A percentile compares a stretch with the other conserved stretches of the same genome.
These are phyloP conservation scores for Trichoplusia ni DNA, from an alignment of 1,140 invertebrate species.

Conservation along the genomic window DNA sequence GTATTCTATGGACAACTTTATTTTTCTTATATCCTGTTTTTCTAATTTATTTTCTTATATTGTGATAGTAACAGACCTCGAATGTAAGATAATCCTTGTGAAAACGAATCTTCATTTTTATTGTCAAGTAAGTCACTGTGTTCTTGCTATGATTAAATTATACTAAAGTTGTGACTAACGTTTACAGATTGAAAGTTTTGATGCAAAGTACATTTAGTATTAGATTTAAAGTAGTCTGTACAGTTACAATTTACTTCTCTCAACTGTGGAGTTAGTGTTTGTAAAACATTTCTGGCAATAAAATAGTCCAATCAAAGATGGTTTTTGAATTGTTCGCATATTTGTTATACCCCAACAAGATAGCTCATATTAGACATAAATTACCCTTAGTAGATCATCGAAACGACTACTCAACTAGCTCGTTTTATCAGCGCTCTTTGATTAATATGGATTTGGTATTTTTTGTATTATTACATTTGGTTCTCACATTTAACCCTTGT, in stretches of 20 bases:
- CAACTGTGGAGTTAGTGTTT: constrained; percentile 70
- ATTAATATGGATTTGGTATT: too few species aligned
- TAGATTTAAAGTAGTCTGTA: constrained; percentile 74
- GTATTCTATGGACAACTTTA: constrained; percentile 71
- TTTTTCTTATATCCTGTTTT: constrained; percentile 72
- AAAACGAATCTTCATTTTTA: constrained; percentile 69
- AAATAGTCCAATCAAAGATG: constrained; percentile 74
- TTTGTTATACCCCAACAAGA: background rate
- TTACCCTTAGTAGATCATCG: too few species aligned
- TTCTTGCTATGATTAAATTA: constrained; percentile 59
- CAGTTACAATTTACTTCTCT: constrained; percentile 65
- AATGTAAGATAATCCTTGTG: constrained; percentile 69
- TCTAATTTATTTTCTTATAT: constrained; percentile 75
- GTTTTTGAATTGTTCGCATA: too few species aligned
- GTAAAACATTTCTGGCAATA: constrained; percentile 80
- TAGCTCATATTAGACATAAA: too few species aligned
- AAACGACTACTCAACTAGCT: too few species aligned
- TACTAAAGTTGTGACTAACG: constrained; percentile 70
- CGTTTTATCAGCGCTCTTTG: too few species aligned
- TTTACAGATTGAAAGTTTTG: constrained; percentile 55
- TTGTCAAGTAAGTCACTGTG: constrained; percentile 56
- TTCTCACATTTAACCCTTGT: too few species aligned
- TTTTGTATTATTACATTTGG: too few species aligned
- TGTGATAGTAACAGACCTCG: constrained; percentile 75
- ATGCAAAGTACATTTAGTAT: constrained; percentile 67